Conservation (phyloP, 2,888 invertebrate species). For the Leptinotarsa juncta region DNA sequence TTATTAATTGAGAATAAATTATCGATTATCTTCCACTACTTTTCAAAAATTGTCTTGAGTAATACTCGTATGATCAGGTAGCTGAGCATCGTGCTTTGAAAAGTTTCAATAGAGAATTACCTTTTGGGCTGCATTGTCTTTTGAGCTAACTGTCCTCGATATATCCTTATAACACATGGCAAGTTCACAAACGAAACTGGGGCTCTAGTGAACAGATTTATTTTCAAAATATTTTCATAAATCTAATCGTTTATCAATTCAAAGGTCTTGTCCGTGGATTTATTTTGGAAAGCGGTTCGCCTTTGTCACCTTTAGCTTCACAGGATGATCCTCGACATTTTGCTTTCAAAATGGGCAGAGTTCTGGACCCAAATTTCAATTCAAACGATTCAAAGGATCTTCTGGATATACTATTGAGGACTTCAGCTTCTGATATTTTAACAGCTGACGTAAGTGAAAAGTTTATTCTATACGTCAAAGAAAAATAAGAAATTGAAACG, state of each 20-base stretch:
- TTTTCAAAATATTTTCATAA: not conserved
- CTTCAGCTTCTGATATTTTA: constrained; percentile 31
- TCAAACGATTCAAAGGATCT: constrained; percentile 30
- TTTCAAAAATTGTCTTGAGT: too few species aligned
- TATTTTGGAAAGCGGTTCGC: constrained; percentile 37
- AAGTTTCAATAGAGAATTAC: too few species aligned
- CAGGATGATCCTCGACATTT: constrained; percentile 32
- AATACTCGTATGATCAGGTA: too few species aligned
- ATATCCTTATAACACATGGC: too few species aligned
- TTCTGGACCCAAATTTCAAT: constrained; percentile 24
- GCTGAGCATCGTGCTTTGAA: too few species aligned
- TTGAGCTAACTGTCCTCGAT: too few species aligned
- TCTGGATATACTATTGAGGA: constrained; percentile 24
- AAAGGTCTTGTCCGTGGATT: constrained; percentile 31
- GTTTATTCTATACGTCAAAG: not conserved
- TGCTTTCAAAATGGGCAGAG: constrained; percentile 32
- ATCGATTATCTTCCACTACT: too few species aligned
- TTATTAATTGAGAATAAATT: too few species aligned
- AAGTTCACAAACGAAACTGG: too few species aligned
- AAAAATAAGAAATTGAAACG: not conserved
- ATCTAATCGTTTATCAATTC: not conserved
- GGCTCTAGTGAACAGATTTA: too few species aligned
- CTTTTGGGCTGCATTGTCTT: too few species aligned
- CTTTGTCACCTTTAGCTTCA: constrained; percentile 31
- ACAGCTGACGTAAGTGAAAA: constrained; percentile 21